Evolutionary conservation across 2,113 vertebrate genomes (phyloP).

Genomic region (Myotis davidii): DNA sequence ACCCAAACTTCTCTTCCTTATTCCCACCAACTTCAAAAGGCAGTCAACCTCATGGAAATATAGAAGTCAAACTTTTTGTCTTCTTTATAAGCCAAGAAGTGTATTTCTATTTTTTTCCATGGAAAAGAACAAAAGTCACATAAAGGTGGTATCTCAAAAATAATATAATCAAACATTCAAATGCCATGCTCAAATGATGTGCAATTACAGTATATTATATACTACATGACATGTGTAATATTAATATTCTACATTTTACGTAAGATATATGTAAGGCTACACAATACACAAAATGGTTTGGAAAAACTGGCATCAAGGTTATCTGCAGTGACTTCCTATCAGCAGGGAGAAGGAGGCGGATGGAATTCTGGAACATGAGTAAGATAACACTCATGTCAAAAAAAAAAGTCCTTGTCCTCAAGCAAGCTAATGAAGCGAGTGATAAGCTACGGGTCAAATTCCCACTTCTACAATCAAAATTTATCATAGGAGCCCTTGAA

Average conservation of each 20-base stretch:
- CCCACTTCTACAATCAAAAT: slow-evolving; percentile 79
- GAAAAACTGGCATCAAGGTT: slow-evolving; percentile 66
- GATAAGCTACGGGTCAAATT: slow-evolving; percentile 79
- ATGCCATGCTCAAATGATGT: not conserved
- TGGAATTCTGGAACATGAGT: slow-evolving; percentile 63
- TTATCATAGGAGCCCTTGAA: slow-evolving; percentile 75
- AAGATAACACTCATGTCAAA: slow-evolving; percentile 69
- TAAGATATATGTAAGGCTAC: not conserved
- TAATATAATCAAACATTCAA: slow-evolving; percentile 8
- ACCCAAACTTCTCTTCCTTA: slow-evolving; percentile 8
- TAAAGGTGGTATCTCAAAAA: not conserved
- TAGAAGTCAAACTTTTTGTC: not conserved
- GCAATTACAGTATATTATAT: not conserved
- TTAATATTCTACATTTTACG: not conserved
- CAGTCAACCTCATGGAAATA: not conserved
- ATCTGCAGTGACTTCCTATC: slow-evolving; percentile 62
- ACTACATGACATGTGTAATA: not conserved
- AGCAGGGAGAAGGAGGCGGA: slow-evolving; percentile 35
- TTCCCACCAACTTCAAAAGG: not conserved
- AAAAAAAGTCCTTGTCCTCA: slow-evolving; percentile 45
- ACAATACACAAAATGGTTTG: not conserved
- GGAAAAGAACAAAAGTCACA: not conserved
- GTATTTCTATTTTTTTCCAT: not conserved
- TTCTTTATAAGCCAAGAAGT: not conserved
- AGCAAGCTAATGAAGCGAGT: slow-evolving; percentile 73